Conservation (phyloP, 2,113 vertebrate species). For the Tyto alba region DNA sequence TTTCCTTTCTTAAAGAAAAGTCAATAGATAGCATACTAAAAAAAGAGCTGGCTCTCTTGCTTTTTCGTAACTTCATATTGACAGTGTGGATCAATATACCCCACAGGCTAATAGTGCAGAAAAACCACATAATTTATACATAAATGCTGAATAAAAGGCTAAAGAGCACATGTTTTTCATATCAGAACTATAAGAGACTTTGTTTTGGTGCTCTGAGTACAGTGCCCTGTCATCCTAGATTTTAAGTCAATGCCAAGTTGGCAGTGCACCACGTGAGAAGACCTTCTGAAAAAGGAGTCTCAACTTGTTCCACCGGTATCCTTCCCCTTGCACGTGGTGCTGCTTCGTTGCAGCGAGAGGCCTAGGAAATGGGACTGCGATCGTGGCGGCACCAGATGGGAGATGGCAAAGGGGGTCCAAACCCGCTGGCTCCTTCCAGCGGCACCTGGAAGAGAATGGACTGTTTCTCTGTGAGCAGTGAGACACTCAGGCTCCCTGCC, state of each 20-base stretch:
- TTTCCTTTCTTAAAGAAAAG: neutral
- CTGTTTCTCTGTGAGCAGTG: neutral
- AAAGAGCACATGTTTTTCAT: neutral
- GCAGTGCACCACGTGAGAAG: neutral
- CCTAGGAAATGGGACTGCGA: neutral
- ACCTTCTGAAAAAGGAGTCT: neutral
- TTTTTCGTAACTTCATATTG: neutral
- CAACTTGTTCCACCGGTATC: neutral
- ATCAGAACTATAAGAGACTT: neutral
- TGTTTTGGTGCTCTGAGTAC: neutral
- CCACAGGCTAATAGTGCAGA: neutral
- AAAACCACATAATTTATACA: neutral
- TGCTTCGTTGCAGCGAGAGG: neutral
- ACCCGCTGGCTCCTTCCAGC: neutral
- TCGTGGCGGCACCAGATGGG: accelerated
- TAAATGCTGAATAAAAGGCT: neutral
- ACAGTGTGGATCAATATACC: neutral
- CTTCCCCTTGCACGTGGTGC: accelerated
- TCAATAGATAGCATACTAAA: neutral
- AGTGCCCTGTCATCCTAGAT: neutral
- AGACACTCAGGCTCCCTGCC: neutral
- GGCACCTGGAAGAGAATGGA: neutral
- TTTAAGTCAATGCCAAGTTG: neutral
- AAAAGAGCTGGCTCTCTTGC: neutral
- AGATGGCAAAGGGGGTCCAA: accelerated